phyloP scores from a whole-genome alignment of 2,797 vertebrate species.

The Falco concolor region DNA sequence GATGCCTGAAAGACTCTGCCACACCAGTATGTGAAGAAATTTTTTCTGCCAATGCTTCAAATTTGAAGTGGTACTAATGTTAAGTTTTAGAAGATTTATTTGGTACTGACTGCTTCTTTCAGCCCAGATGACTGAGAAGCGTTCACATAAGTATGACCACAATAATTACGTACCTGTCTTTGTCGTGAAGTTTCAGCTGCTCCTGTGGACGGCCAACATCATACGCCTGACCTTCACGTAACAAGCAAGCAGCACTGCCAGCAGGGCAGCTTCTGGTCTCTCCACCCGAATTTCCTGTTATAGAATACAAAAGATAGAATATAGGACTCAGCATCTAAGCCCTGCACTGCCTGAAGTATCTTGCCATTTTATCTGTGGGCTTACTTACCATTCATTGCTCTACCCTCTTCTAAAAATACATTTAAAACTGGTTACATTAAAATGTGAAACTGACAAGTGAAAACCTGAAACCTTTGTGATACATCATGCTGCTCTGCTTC shows the following conservation, averaged over 20 bases:
- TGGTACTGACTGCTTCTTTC: neutral
- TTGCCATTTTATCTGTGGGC: neutral
- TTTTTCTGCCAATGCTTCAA: neutral
- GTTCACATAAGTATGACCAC: neutral
- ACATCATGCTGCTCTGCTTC: neutral
- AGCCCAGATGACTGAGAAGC: neutral
- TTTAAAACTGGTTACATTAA: neutral
- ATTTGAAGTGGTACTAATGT: neutral
- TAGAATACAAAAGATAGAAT: neutral
- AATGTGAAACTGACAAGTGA: neutral
- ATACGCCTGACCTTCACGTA: conserved; percentile 66
- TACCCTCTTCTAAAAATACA: neutral
- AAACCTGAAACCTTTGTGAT: neutral
- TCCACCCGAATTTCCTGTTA: conserved; percentile 38
- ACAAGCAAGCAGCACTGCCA: conserved; percentile 85
- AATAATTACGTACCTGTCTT: conserved; percentile 79
- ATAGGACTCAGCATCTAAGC: neutral
- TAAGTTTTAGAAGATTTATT: neutral
- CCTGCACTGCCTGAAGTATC: neutral
- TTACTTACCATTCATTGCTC: neutral
- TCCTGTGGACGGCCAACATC: conserved; percentile 81
- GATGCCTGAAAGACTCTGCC: neutral
- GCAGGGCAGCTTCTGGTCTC: conserved; percentile 71
- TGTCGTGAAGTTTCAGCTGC: conserved; percentile 73
- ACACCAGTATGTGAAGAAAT: neutral